Evolutionary conservation across 1,140 invertebrate species (phyloP).

Genomic region (Caerostris darwini): DNA sequence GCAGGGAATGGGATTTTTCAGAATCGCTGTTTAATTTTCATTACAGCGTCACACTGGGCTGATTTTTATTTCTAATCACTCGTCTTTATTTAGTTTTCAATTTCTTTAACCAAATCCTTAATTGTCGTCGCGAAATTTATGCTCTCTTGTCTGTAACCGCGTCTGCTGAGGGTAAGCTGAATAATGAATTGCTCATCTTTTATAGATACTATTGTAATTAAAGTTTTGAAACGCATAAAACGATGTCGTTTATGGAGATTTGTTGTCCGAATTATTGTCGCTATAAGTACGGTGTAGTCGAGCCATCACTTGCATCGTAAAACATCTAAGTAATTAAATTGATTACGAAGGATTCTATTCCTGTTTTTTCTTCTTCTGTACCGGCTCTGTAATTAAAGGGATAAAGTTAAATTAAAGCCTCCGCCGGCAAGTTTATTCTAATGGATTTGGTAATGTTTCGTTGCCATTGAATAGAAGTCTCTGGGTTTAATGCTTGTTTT

Average conservation of each 20-base stretch:
- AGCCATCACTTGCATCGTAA: background rate
- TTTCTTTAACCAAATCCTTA: background rate
- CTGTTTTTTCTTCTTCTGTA: background rate
- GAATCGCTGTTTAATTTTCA: constrained; percentile 28
- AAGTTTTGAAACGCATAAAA: background rate
- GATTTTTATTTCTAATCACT: background rate
- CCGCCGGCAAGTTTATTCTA: background rate
- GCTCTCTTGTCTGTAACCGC: background rate
- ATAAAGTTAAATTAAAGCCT: background rate
- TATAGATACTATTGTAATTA: constrained; percentile 4
- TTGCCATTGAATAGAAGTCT: background rate
- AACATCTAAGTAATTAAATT: background rate
- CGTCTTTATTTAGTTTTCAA: constrained; percentile 11
- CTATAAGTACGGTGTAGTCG: background rate
- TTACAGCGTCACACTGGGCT: background rate
- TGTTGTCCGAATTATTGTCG: background rate
- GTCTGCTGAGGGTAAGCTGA: background rate
- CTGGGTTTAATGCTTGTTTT: too few species aligned
- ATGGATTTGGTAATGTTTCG: background rate
- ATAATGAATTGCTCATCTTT: constrained; percentile 24
- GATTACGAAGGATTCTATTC: background rate
- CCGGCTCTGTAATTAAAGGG: background rate
- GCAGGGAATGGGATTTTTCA: background rate
- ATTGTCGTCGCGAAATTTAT: constrained; percentile 2
- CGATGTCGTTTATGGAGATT: constrained; percentile 6